phyloP scores from a whole-genome alignment of 2,797 vertebrate genomes.

The Onychomys leucogaster region DNA sequence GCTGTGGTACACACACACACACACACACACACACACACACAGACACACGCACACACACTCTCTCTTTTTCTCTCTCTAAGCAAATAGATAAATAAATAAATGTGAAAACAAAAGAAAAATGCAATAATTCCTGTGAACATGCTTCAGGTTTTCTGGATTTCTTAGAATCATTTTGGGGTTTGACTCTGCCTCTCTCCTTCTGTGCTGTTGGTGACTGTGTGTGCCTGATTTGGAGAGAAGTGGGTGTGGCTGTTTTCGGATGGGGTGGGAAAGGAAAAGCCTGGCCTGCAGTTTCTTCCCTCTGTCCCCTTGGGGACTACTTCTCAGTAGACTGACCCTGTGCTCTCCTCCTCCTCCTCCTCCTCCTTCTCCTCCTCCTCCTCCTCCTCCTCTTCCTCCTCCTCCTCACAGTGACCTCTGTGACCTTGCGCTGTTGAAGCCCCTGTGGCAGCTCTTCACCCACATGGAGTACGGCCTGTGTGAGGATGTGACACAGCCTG shows the following conservation, averaged over 20 bases:
- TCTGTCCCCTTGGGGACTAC: accelerated
- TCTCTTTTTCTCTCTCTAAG: neutral
- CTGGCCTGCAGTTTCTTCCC: neutral
- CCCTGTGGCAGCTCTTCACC: conserved; percentile 96
- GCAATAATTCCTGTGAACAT: accelerated
- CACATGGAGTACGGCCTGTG: conserved; percentile 93
- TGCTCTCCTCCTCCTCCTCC: neutral
- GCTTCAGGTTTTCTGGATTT: neutral
- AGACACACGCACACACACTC: too few relatives aligned
- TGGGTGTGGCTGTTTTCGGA: neutral
- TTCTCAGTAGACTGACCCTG: neutral
- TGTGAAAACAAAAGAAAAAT: neutral
- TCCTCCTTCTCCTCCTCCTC: neutral
- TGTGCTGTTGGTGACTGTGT: neutral
- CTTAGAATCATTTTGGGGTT: neutral
- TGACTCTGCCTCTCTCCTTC: neutral
- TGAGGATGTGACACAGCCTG: conserved; percentile 92
- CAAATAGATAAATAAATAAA: neutral
- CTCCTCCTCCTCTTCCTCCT: neutral
- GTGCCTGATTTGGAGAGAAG: neutral
- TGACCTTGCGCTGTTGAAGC: conserved; percentile 94
- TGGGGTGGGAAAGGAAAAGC: neutral
- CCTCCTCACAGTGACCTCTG: conserved; percentile 90
- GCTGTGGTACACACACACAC: neutral
- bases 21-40: too few relatives aligned